A percentile compares a stretch with the other conserved stretches of the same genome.
Conservation (phyloP, 1,140 invertebrate species). For the Philopotamus ludificatus region DNA sequence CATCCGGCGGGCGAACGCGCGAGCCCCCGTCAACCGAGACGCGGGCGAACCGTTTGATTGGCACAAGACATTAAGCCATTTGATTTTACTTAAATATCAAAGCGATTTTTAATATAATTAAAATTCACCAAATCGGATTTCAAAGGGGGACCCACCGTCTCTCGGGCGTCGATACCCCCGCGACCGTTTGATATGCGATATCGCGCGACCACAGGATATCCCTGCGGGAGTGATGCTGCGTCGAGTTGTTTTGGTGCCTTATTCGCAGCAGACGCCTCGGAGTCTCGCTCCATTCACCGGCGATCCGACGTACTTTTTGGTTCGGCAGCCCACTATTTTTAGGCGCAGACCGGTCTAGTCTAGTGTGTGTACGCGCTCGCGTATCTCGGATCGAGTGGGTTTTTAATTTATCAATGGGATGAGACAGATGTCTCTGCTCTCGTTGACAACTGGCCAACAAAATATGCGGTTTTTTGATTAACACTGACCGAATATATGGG, state of each 20-base stretch:
- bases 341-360: conserved; percentile 13
- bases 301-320: neutral
- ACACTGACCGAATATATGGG: conserved; percentile 1
- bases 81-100: conserved; percentile 31
- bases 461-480: conserved; percentile 31
- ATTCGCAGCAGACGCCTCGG: neutral
- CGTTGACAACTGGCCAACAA: conserved; percentile 23
- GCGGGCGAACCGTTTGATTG: conserved; percentile 16
- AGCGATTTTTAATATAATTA: conserved; percentile 20
- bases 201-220: neutral
- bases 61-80: conserved; percentile 7
- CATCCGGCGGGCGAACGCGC: conserved; percentile 19
- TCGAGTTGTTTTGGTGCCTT: too few relatives aligned
- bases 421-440: conserved; percentile 30
- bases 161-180: neutral
- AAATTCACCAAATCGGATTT: conserved; percentile 3
- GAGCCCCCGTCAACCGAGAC: conserved; percentile 1
- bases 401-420: conserved; percentile 36
- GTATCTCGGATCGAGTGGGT: conserved; percentile 13
- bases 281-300: neutral
- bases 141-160: neutral
- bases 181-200: neutral
- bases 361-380: neutral
- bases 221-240: neutral
- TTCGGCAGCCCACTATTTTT: neutral